Conservation (phyloP, 2,797 vertebrate genomes). For the Chromis chromis region DNA sequence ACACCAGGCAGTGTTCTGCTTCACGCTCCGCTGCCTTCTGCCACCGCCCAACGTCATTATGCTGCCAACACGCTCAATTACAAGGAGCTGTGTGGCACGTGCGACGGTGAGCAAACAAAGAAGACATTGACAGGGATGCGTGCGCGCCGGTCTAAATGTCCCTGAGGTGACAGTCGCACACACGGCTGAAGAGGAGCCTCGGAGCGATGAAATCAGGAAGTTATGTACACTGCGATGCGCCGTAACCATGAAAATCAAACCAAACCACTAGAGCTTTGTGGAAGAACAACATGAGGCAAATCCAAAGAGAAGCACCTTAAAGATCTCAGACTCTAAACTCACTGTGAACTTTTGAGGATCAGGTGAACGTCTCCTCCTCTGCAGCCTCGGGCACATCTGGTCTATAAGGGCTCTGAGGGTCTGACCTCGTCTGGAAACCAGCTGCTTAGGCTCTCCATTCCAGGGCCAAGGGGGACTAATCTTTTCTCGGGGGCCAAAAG, state of each 20-base stretch:
- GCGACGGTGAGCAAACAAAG: constrained; percentile 55
- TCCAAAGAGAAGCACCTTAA: constrained; percentile 43
- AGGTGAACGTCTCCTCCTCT: constrained; percentile 61
- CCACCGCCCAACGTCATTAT: constrained; percentile 76
- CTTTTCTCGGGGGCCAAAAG: constrained; percentile 74
- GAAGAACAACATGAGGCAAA: constrained; percentile 48
- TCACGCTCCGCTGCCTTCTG: constrained; percentile 71
- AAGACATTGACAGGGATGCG: constrained; percentile 44
- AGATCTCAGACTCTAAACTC: constrained; percentile 54
- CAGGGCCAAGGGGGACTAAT: constrained; percentile 71
- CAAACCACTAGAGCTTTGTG: constrained; percentile 42
- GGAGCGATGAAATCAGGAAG: constrained; percentile 14
- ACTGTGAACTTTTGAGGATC: constrained; percentile 66
- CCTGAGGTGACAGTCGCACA: constrained; percentile 28
- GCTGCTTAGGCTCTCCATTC: constrained; percentile 67
- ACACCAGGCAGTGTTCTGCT: constrained; percentile 62
- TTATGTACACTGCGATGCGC: constrained; percentile 3
- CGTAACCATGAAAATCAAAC: constrained; percentile 12
- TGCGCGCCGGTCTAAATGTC: constrained; percentile 33
- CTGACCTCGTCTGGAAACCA: constrained; percentile 72
- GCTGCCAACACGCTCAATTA: constrained; percentile 80
- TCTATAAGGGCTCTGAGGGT: constrained; percentile 66
- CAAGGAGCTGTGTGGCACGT: constrained; percentile 64
- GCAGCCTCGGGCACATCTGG: constrained; percentile 71
- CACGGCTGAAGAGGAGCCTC: constrained; percentile 1